phyloP scores from a whole-genome alignment of 2,888 invertebrate species.

The Gymnosoma rotundatum region DNA sequence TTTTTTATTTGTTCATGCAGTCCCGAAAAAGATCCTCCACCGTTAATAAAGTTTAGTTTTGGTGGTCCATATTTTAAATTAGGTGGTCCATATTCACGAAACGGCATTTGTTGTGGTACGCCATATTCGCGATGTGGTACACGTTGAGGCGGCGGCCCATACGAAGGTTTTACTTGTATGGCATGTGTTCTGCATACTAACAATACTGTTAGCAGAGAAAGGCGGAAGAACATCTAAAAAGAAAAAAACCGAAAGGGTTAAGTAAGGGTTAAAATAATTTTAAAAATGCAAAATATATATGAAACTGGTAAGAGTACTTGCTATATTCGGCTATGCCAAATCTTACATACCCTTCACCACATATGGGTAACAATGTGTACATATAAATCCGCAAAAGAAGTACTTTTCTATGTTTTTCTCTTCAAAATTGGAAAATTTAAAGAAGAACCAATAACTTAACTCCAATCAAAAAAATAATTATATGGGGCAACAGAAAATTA shows the following conservation, averaged over 20 bases:
- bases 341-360: no score
- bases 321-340: no score
- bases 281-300: not conserved
- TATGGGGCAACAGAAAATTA: no score
- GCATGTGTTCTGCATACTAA: constrained; percentile 73
- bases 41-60: constrained; percentile 81
- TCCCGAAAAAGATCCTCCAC: constrained; percentile 77
- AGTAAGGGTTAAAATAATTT: not conserved
- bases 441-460: no score
- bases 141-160: constrained; percentile 82
- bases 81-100: constrained; percentile 81
- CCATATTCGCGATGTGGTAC: constrained; percentile 83
- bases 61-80: constrained; percentile 83
- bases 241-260: not conserved
- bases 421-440: no score
- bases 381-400: no score
- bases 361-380: no score
- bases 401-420: no score
- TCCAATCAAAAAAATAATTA: no score
- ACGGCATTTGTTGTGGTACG: constrained; percentile 79
- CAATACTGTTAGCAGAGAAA: constrained; percentile 72
- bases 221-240: constrained; percentile 73
- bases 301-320: not conserved
- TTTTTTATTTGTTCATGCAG: constrained; percentile 81
- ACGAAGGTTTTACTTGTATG: constrained; percentile 79